Evolutionary conservation across 1,140 invertebrate species (phyloP), one percentile per base, ranked within the genome.

Genomic region (Drosophila virilis): DNA sequence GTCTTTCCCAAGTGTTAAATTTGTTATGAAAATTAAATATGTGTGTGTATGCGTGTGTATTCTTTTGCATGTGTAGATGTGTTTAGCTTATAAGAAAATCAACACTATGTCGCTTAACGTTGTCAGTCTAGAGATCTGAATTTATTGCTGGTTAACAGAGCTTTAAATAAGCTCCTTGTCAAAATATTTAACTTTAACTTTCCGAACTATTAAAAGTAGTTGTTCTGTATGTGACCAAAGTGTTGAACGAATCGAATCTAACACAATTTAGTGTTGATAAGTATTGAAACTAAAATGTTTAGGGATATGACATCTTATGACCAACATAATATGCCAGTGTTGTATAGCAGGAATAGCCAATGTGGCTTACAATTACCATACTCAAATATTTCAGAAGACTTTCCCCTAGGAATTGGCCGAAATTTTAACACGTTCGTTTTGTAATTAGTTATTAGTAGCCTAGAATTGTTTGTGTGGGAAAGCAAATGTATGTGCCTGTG

Each of bases 21-120:
- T 81, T 79, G 74, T 86, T 82, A 82, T 77, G 78, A 86, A 82
- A 86, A 86, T 86, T 86, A 70, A 67, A 78, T 81, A 73, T 61
- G 33, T 46, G 33, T 46, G 38, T n/a, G 38, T 69, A 35, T 33
- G 61, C n/a, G 10, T 51, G 40, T 51, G 57, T 22, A 22, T 22
- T 22, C 22, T 22, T 22, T 22, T 22, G 1, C 22, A 22, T 22
- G 22, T 22, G 22, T 22, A 2, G 1, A 22, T 0, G 22, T 35
- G 55, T 51, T 28, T 28, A 28, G 22, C 0, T 28, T 28, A 5
- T 28, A 28, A 28, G 22, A 28, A 28, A 28, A 4, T 5, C 22
- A 28, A 28, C 22, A 28, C 22, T 28, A 28, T 28, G 22, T 28
- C 22, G 5, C 22, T 5, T 5, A 28, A 28, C 22, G 4, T 28